Base-by-base conservation (phyloP, 2,888 invertebrate species). In the Patella pellucida region DNA sequence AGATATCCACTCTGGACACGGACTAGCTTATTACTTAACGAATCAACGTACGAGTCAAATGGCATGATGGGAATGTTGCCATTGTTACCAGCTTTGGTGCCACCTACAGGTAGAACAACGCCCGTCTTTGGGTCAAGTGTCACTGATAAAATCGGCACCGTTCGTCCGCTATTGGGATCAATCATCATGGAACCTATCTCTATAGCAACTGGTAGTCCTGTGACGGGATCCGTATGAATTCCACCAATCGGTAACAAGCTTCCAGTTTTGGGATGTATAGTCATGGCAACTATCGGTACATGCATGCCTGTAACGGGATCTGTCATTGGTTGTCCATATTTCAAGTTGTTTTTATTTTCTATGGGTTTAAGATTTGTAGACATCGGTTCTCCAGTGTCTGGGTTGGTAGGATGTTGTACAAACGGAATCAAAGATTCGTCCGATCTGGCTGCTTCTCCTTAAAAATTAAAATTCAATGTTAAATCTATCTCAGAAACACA, bases 101-200 rank as follows among this genome's bases (percentile, higher is more conserved):
- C 89, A 14, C 90, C 90, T 1, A 89, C 84, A 52, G 90, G 90
- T 1, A 89, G 84, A 9, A 87, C 87, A 9, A 83, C 83, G 52
- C 89, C 90, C 75, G 88, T 85, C 62, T 85, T 81, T 23, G 85
- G 82, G 69, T 89, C 89, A 52, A 90, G 70, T 7, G 85, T 81
- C 4, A 89, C 88, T 11, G 87, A 83, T 72, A 90, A 76, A n/a
- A 90, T 87, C 0, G 89, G 90, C 31, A 90, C 89, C 9, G 89
- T 86, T 68, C 82, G 79, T 68, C 84, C 84, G 23, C 86, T 84
- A 67, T 81, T 84, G 1, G 89, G 87, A 75, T 90, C 90, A 15
- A 88, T 79, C 89, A 90, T 90, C 51, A 89, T 76, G 9, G 89
- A 88, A 1, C 89, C 89, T 4, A 89, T 79, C 74, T 90, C 90